Evolutionary conservation across 2,113 vertebrate genomes (phyloP), one percentile per base, ranked within the genome.

Genomic region (Eonycteris spelaea): DNA sequence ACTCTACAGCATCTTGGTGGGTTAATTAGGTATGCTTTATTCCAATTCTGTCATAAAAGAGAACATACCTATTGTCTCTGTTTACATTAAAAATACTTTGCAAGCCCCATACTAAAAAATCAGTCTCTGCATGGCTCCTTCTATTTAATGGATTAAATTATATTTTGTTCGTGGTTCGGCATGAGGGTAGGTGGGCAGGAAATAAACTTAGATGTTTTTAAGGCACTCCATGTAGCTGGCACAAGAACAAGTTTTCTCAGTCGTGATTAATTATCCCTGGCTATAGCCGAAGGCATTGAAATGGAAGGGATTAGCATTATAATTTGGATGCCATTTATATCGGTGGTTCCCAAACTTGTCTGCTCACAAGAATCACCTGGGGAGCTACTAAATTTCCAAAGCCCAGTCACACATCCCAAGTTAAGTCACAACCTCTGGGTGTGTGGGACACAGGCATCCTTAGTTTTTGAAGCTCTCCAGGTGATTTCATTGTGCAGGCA

Each of bases 21-120:
- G 75, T 94, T 98, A 94, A 98, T 98, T 97, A 96, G 75, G 82
- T 16, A 95, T 98, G 96, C 43, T 98, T 98, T 98, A 85, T 97
- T 97, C 98, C 97, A 97, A 33, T 18, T 71, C 86, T 97, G 77
- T 96, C 97, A 92, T 88, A 96, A 95, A 96, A 92, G 48, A 97
- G 21, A 97, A 71, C 73, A 75, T 93, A 94, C 94, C 65, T 98
- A 98, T 98, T 97, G 75, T 96, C 79, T 93, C 7, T 48, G 5
- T 97, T 98, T 98, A 95, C 70, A 53, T 96, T 97, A 95, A 85
- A 95, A 98, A 95, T 97, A 94, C 63, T 80, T 96, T 92, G 61
- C 95, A 96, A 94, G 67, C 11, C 71, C 40, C 7, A 12, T 61
- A 61, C 80, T 95, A 89, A 74, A 95, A 97, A 91, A 82, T 3